Conservation (phyloP, 2,888 invertebrate species). For the Eupithecia subumbrata region DNA sequence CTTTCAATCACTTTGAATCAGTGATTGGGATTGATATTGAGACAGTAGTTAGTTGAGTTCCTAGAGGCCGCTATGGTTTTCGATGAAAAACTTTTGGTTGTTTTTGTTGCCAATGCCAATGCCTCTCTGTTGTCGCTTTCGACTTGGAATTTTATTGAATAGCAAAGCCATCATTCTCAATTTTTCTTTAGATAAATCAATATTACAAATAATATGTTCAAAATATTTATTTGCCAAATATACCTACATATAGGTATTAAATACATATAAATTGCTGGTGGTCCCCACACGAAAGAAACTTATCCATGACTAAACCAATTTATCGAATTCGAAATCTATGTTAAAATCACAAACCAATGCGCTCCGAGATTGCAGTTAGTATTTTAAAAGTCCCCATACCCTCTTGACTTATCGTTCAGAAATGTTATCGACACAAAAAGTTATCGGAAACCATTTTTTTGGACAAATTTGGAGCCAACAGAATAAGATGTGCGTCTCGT, state of each 20-base stretch:
- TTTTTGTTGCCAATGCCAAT: too few relatives aligned
- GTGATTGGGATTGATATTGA: neutral
- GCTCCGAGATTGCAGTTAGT: neutral
- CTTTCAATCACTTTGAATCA: too few relatives aligned
- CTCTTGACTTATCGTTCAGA: constrained; percentile 23
- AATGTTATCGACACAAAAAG: constrained; percentile 32
- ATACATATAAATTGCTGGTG: neutral
- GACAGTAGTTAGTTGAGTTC: neutral
- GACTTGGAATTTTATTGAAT: too few relatives aligned
- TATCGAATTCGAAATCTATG: constrained; percentile 3
- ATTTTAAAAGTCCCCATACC: neutral
- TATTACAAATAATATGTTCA: neutral
- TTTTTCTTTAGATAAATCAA: too few relatives aligned
- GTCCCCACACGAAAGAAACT: neutral
- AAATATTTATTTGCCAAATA: neutral
- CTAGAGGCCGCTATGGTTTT: too few relatives aligned
- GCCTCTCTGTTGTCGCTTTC: neutral
- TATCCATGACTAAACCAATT: neutral
- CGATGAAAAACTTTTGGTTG: too few relatives aligned
- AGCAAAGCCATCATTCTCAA: too few relatives aligned
- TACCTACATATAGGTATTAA: neutral
- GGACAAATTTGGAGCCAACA: constrained; percentile 43
- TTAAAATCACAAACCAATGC: neutral
- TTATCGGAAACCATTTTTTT: constrained; percentile 36
- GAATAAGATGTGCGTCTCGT: constrained; percentile 59